Percentiles rank a stretch among this genome's conserved stretches.
These are phyloP conservation scores for Drosophila persimilis DNA, from an alignment of 1,140 invertebrate species.

Conservation along the genomic window DNA sequence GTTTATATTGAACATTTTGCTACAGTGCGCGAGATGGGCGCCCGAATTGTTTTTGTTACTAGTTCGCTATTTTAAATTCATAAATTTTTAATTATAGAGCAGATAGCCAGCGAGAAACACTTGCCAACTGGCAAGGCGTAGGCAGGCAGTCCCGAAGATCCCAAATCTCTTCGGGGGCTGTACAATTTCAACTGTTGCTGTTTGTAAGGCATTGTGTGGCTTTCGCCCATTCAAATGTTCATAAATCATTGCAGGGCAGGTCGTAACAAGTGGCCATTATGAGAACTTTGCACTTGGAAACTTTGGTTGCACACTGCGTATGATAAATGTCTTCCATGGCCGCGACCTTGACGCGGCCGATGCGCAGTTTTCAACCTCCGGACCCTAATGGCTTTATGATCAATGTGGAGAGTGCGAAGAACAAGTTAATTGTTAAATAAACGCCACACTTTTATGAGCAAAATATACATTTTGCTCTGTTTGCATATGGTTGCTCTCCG, in stretches of 20 bases:
- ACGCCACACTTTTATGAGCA: background rate
- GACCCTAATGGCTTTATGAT: constrained; percentile 56
- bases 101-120: constrained; percentile 46
- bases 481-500: background rate
- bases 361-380: constrained; percentile 17
- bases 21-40: constrained; percentile 29
- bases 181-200: constrained; percentile 33
- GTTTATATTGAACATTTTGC: constrained; percentile 59
- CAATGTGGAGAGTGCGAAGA: constrained; percentile 52
- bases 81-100: constrained; percentile 78
- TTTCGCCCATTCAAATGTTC: constrained; percentile 7
- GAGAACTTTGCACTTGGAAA: constrained; percentile 50
- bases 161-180: background rate
- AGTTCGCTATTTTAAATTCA: constrained; percentile 77
- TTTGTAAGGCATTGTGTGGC: constrained; percentile 1
- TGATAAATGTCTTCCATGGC: constrained; percentile 54
- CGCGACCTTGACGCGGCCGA: constrained; percentile 23
- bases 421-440: constrained; percentile 66
- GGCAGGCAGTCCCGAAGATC: constrained; percentile 19
- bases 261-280: constrained; percentile 54
- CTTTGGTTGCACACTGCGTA: constrained; percentile 43
- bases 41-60: constrained; percentile 72
- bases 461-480: constrained; percentile 9
- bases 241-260: constrained; percentile 50
- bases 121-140: constrained; percentile 27